Conservation (phyloP, 1,140 invertebrate species). For the Ceratosolen solmsi region DNA sequence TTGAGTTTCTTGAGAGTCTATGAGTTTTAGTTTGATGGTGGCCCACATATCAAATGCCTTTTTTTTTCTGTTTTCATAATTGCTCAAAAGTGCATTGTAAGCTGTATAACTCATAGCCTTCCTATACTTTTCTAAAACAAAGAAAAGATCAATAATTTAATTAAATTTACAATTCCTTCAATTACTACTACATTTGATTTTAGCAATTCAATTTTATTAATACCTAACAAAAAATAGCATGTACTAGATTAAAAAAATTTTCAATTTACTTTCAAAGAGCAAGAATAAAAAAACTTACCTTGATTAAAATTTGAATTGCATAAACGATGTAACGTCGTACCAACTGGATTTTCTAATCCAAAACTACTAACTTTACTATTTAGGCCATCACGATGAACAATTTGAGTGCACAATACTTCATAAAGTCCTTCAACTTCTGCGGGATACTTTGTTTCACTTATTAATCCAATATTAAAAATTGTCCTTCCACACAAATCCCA, state of each 20-base stretch:
- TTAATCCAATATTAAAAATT: slow-evolving; percentile 58
- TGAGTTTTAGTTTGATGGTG: slow-evolving; percentile 59
- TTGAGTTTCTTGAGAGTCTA: slow-evolving; percentile 44
- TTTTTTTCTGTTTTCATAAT: slow-evolving; percentile 49
- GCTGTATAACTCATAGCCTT: slow-evolving; percentile 61
- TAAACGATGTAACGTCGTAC: slow-evolving; percentile 54
- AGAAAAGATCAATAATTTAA: background rate
- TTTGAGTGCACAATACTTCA: slow-evolving; percentile 53
- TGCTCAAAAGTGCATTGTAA: slow-evolving; percentile 62
- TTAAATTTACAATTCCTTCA: no score
- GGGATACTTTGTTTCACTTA: slow-evolving; percentile 54
- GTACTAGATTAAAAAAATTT: background rate
- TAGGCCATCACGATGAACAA: slow-evolving; percentile 54
- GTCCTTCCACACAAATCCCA: slow-evolving; percentile 54
- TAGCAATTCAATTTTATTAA: no score
- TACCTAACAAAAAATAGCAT: no score
- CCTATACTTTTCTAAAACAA: slow-evolving; percentile 53
- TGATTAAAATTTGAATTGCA: slow-evolving; percentile 43
- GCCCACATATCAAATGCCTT: slow-evolving; percentile 64
- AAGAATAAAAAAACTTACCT: slow-evolving; percentile 30
- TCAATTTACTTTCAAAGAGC: background rate
- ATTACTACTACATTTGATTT: no score
- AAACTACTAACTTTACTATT: slow-evolving; percentile 37
- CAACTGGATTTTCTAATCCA: slow-evolving; percentile 55
- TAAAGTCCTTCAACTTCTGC: slow-evolving; percentile 52